phyloP scores from a whole-genome alignment of 2,888 invertebrate species.

The Rhagonycha lutea region DNA sequence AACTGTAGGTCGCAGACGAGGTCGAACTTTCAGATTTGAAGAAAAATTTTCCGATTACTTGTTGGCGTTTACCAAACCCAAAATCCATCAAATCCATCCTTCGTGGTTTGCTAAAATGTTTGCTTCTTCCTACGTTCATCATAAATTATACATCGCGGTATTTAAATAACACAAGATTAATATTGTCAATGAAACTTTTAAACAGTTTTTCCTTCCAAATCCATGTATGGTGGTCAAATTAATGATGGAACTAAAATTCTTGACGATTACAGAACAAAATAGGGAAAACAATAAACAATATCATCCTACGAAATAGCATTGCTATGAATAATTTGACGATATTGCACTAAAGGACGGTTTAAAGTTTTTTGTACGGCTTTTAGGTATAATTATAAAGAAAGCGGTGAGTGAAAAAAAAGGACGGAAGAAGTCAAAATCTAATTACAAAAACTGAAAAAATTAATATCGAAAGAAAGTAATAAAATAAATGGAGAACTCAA shows the following conservation, averaged over 20 bases:
- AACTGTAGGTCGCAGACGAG: constrained; percentile 50
- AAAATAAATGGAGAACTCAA: no score
- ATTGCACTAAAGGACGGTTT: no score
- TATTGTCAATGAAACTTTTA: neutral
- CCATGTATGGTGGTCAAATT: neutral
- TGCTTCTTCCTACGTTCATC: neutral
- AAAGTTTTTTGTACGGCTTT: no score
- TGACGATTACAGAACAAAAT: no score
- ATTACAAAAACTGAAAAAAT: no score
- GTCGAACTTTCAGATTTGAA: constrained; percentile 44
- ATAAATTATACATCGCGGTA: neutral
- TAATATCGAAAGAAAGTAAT: no score
- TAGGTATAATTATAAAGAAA: no score
- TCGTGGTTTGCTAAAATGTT: neutral
- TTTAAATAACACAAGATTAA: neutral
- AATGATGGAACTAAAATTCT: neutral
- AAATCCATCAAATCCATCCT: neutral
- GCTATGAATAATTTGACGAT: no score
- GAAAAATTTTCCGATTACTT: constrained; percentile 13
- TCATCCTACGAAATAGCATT: neutral
- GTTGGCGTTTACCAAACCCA: neutral
- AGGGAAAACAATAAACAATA: no score
- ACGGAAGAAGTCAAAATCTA: no score
- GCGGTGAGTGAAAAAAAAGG: no score
- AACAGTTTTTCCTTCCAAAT: neutral